Percentiles rank a stretch among this genome's conserved stretches.
Conservation (phyloP, 2,797 vertebrate genomes). For the Vespertilio murinus region DNA sequence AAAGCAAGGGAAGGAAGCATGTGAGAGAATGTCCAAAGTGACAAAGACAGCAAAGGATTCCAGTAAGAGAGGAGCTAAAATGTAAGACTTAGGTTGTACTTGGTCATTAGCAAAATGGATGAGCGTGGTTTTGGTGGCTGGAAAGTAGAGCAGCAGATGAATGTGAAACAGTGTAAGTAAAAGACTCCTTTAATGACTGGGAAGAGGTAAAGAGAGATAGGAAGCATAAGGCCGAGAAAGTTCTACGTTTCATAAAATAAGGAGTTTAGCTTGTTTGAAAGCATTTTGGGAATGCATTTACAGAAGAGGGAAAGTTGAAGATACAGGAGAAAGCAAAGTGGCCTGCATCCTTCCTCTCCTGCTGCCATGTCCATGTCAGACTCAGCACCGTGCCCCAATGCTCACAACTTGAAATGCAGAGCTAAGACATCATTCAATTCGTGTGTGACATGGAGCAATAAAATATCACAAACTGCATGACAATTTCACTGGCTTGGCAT, state of each 20-base stretch:
- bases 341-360: no score
- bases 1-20: background rate
- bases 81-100: background rate
- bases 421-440: background rate
- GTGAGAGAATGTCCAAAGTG: background rate
- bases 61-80: background rate
- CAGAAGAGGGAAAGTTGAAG: background rate
- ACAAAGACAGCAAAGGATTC: background rate
- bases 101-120: background rate
- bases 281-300: background rate
- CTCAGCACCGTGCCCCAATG: background rate
- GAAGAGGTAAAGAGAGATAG: background rate
- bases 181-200: background rate
- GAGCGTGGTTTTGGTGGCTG: background rate
- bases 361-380: accelerated
- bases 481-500: background rate
- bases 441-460: background rate
- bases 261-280: background rate
- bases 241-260: background rate
- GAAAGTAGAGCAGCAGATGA: background rate
- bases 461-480: background rate
- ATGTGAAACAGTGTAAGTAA: background rate
- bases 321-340: background rate
- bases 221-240: background rate
- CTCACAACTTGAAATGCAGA: background rate